Base-by-base conservation (phyloP, 2,797 vertebrate genomes). In the Malacoraja senta region DNA sequence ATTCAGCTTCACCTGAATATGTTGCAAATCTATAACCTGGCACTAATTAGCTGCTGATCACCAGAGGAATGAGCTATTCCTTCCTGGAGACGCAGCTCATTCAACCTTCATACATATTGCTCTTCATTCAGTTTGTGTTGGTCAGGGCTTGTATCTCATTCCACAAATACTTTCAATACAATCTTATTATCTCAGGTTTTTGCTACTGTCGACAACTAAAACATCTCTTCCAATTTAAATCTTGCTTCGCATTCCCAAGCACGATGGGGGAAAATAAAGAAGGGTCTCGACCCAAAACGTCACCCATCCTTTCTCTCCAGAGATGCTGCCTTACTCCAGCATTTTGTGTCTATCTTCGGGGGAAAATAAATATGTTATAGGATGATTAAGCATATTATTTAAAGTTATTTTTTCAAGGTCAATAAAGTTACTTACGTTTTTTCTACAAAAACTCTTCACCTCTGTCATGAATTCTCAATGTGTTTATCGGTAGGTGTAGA, bases 41-140 rank as follows among this genome's bases (percentile, higher is more conserved):
- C 84, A 68, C n/a, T 88, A 68, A 88, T 68, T 35, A 88, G 84
- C 61, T 12, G 8, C 61, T 88, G 63, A 88, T 68, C 84, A 65
- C 63, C 63, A 68, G 68, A 88, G 84, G 84, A 32, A 68, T 88
- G n/a, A 65, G n/a, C 63, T 32, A 1, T 1, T 74, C 4, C 61
- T 35, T 88, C 61, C 84, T 35, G 63, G 29, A 32, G 83, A 86
- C 19, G 65, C 9, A 17, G 15, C 61, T 68, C 17, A 35, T 88
- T 32, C n/a, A 88, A 21, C 15, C 65, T 65, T 88, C 35, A 35
- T 19, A 68, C 63, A 35, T 15, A 35, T 29, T 19, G 32, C 61
- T 68, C 21, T 35, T 9, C 17, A 19, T 65, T 3, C n/a, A 35
- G 9, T 58, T 21, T 86, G 68, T 68, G 61, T 63, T 35, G 32